Evolutionary conservation across 1,140 invertebrate genomes (phyloP), one percentile per base, ranked within the genome.

Genomic region (Lepidotrigona ventralis): DNA sequence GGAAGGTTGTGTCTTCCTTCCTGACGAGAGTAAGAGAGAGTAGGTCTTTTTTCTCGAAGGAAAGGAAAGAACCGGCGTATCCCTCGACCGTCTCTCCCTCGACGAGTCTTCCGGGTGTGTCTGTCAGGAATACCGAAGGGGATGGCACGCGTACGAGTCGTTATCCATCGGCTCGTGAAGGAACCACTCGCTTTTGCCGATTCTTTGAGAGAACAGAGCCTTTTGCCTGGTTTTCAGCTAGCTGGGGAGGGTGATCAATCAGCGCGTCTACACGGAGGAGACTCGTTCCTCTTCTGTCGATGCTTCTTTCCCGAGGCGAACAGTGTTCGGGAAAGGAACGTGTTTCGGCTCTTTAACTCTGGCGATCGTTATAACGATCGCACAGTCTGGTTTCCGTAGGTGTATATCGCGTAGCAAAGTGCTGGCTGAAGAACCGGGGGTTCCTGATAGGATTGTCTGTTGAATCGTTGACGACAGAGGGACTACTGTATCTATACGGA

Each of bases 121-220:
- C 79, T 80, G 80, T 83, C 87, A 79, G 58, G 69, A 81, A 88
- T 88, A 86, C 58, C 73, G 81, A 88, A 69, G 87, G 86, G 86
- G 69, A 88, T 79, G 90, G 86, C 91, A 92, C 91, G 90, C 91
- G 91, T 88, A 85, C 78, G 85, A 81, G 87, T 92, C 90, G 89
- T 92, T 92, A 92, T 91, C 85, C 86, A 81, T 81, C 73, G 86
- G 79, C 71, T 88, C 63, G 71, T 73, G 60, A 66, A 88, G 68
- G 77, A 82, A 77, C 76, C 87, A 75, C 68, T 84, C 83, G 71
- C 53, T 85, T 70, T 72, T 81, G 70, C 68, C 73, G 56, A 39
- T 70, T 77, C 74, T 68, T 74, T 81, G 54, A 73, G 63, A 46
- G 39, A 78, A 84, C 71, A 66, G 53, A 46, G 81, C 60, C 33